A percentile compares a stretch with the other conserved stretches of the same genome.
phyloP scores from a whole-genome alignment of 2,888 invertebrate genomes.

The Stenodema calcarata region DNA sequence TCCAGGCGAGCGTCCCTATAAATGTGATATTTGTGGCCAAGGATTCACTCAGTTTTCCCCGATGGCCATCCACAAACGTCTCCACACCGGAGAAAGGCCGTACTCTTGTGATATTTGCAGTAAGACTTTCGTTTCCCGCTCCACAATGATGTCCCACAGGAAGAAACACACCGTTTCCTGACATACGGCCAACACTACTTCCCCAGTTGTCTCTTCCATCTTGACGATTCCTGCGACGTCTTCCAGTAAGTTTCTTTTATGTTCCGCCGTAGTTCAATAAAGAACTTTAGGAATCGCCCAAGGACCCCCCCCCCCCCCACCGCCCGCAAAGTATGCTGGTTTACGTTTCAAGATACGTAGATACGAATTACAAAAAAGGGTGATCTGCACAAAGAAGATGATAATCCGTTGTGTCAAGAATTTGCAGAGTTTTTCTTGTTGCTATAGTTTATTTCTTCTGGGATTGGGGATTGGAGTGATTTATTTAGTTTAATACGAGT shows the following conservation, averaged over 20 bases:
- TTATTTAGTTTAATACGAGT: too few species aligned
- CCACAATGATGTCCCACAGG: conserved; percentile 68
- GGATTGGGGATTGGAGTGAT: too few species aligned
- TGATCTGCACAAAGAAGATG: too few species aligned
- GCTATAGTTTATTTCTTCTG: too few species aligned
- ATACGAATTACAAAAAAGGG: too few species aligned
- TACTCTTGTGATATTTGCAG: conserved; percentile 68
- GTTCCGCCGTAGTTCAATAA: too few species aligned
- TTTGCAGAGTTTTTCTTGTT: too few species aligned
- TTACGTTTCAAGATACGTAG: too few species aligned
- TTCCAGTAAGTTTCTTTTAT: conserved; percentile 14
- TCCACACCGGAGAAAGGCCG: conserved; percentile 70
- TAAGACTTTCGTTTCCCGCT: conserved; percentile 67
- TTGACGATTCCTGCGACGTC: conserved; percentile 33
- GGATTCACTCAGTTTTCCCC: conserved; percentile 72
- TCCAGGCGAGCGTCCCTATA: conserved; percentile 59
- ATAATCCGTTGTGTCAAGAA: too few species aligned
- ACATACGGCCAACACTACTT: conserved; percentile 52
- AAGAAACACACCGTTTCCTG: conserved; percentile 63
- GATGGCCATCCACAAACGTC: conserved; percentile 69
- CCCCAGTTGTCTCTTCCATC: conserved; percentile 13
- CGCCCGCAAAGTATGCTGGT: too few species aligned
- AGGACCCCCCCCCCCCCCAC: too few species aligned
- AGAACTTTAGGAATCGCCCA: too few species aligned
- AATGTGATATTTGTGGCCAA: conserved; percentile 69